A percentile compares a stretch with the other conserved stretches of the same genome.
These are phyloP conservation scores for Tychaedon coryphoeus DNA, from an alignment of 2,113 vertebrate species.

Conservation along the genomic window DNA sequence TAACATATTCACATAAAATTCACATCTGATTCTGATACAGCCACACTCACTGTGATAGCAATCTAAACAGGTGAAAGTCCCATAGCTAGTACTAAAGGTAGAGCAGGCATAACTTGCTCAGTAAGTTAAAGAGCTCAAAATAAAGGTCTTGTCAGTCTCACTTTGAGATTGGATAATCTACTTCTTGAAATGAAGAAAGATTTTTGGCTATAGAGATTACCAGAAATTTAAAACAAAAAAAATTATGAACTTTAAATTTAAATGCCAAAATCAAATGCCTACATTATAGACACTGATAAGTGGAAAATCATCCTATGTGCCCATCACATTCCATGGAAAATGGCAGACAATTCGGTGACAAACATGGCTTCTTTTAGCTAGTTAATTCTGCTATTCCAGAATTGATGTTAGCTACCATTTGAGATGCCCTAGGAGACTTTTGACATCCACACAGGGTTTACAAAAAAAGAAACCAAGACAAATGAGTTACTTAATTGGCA, in stretches of 20 bases:
- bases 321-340: background rate
- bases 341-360: background rate
- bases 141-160: background rate
- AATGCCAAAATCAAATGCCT: background rate
- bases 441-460: background rate
- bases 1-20: background rate
- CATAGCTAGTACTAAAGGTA: background rate
- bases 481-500: background rate
- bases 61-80: background rate
- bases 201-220: background rate
- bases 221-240: background rate
- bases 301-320: background rate
- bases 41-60: background rate
- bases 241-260: background rate
- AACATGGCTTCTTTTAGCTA: background rate
- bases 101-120: background rate
- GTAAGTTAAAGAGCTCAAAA: background rate
- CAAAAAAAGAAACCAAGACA: background rate
- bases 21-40: background rate
- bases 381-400: background rate
- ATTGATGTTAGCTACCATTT: background rate
- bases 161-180: background rate
- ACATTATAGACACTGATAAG: background rate
- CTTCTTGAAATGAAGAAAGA: background rate
- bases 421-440: background rate